Conservation (phyloP, 2,888 invertebrate genomes). For the Operophtera brumata region DNA sequence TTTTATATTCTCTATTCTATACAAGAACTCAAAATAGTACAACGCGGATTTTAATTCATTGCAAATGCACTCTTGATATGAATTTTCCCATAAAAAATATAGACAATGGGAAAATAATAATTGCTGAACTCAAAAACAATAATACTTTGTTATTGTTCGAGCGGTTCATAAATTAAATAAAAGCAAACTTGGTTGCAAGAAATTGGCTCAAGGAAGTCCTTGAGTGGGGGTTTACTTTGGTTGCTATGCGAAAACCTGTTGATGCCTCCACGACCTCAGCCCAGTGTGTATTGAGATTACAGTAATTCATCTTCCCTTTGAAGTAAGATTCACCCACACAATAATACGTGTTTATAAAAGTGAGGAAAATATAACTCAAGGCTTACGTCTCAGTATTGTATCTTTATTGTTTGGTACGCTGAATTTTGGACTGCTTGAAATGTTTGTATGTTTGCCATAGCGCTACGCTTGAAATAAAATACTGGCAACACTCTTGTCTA, state of each 20-base stretch:
- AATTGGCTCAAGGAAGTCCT: constrained; percentile 5
- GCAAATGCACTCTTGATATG: background rate
- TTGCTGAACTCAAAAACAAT: background rate
- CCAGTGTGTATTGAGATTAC: background rate
- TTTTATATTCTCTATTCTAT: too few relatives aligned
- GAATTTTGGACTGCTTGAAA: too few relatives aligned
- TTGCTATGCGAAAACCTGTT: constrained; percentile 14
- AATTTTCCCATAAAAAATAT: background rate
- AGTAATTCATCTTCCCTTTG: background rate
- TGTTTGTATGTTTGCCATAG: too few relatives aligned
- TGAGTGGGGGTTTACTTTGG: constrained; percentile 3
- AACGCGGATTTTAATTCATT: too few relatives aligned
- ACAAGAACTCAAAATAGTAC: too few relatives aligned
- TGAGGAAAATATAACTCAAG: too few relatives aligned
- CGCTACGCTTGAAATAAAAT: too few relatives aligned
- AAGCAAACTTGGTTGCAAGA: constrained; percentile 13
- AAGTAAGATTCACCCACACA: too few relatives aligned
- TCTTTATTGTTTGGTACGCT: too few relatives aligned
- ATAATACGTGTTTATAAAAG: too few relatives aligned
- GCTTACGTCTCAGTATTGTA: too few relatives aligned
- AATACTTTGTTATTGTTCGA: constrained; percentile 6
- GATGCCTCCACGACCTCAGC: background rate
- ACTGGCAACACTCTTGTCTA: too few relatives aligned
- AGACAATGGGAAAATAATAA: background rate
- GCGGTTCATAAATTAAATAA: constrained; percentile 2